These are phyloP conservation scores for Archips crataeganus DNA, from an alignment of 2,888 invertebrate species.

Conservation along the genomic window DNA sequence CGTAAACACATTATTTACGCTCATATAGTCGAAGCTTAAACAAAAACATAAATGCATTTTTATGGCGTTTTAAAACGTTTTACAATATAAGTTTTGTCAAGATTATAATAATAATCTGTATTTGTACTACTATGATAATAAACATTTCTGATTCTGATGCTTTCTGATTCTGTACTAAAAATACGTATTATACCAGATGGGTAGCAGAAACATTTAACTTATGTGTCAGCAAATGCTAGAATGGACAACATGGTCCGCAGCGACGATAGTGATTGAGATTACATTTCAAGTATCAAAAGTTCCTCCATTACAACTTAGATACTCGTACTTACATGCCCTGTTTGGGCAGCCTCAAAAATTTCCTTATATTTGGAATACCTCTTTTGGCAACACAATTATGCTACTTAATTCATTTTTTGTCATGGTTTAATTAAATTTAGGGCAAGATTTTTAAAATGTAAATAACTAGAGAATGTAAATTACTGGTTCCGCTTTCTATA, in stretches of 20 bases:
- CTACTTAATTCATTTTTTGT: constrained; percentile 24
- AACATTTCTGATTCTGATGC: too few species aligned
- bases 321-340: constrained; percentile 2
- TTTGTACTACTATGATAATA: neutral
- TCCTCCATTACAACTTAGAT: neutral
- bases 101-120: neutral
- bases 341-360: constrained; percentile 24
- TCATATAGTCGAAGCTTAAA: neutral
- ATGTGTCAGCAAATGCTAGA: neutral
- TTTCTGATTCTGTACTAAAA: too few species aligned
- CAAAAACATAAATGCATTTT: constrained; percentile 32
- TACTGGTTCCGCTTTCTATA: too few species aligned
- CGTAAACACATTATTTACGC: neutral
- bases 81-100: neutral
- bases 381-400: neutral
- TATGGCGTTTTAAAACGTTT: constrained; percentile 26
- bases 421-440: constrained; percentile 22
- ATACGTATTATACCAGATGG: too few species aligned
- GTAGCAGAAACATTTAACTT: too few species aligned
- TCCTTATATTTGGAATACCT: constrained; percentile 20
- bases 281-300: too few species aligned
- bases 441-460: constrained; percentile 23
- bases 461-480: neutral
- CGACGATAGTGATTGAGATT: neutral
- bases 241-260: neutral